These are phyloP conservation scores for Caenorhabditis macrosperma DNA, from an alignment of 2,888 invertebrate genomes.

Conservation along the genomic window DNA sequence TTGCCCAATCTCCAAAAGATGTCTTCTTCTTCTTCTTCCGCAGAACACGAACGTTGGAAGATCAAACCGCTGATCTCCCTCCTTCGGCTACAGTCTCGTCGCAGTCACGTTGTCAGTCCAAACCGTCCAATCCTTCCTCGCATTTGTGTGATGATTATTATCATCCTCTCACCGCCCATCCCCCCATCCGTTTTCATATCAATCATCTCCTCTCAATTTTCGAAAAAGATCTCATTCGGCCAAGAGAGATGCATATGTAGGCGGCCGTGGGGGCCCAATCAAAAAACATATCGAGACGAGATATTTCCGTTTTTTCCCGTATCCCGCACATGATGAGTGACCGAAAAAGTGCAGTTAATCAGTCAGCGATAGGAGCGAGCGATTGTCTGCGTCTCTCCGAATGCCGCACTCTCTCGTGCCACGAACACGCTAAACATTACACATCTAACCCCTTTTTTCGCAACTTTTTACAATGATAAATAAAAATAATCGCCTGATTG, in stretches of 20 bases:
- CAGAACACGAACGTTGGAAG: neutral
- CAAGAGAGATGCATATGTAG: neutral
- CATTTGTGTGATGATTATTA: neutral
- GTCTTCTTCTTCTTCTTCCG: neutral
- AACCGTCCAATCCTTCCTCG: conserved; percentile 41
- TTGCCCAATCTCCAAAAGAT: too few species aligned
- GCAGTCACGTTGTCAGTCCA: conserved; percentile 46
- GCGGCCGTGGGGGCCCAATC: neutral
- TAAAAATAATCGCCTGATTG: neutral
- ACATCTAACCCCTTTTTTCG: conserved; percentile 20
- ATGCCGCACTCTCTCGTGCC: conserved; percentile 15
- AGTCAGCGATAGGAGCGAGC: conserved; percentile 9
- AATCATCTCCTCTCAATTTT: conserved; percentile 17
- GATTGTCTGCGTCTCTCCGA: conserved; percentile 11
- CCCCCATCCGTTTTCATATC: conserved; percentile 16
- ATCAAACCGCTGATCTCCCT: neutral
- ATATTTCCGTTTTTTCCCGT: conserved; percentile 13
- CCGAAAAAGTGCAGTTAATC: conserved; percentile 45
- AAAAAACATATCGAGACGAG: conserved; percentile 13
- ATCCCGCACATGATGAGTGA: conserved; percentile 33
- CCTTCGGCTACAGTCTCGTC: conserved; percentile 4
- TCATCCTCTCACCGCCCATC: neutral
- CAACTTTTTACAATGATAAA: neutral
- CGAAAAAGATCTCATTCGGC: conserved; percentile 12
- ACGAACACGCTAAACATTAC: conserved; percentile 19